phyloP scores from a whole-genome alignment of 1,140 invertebrate species.

The Rhopalosiphum maidis region DNA sequence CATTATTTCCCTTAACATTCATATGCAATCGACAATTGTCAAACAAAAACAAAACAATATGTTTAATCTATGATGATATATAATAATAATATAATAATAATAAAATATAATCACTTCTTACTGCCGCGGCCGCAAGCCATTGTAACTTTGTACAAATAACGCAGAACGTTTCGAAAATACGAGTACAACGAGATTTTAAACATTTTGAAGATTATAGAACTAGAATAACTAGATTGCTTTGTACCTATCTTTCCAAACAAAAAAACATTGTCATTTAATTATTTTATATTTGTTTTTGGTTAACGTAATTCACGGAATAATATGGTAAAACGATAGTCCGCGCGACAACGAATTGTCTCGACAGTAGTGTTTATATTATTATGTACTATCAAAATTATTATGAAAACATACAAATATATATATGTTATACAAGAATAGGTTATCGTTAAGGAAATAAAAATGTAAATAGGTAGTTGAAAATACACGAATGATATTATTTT shows the following conservation, averaged over 20 bases:
- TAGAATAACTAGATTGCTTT: too few relatives aligned
- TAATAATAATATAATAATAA: too few relatives aligned
- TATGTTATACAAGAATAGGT: background rate
- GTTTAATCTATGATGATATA: too few relatives aligned
- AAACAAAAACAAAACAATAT: background rate
- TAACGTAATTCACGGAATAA: background rate
- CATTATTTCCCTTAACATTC: background rate
- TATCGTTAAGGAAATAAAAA: slow-evolving; percentile 33
- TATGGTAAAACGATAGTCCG: background rate
- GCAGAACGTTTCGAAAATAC: background rate
- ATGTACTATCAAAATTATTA: slow-evolving; percentile 32
- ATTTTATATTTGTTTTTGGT: background rate
- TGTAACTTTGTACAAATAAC: background rate
- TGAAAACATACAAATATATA: slow-evolving; percentile 14
- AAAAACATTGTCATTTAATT: background rate
- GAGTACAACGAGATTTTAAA: background rate
- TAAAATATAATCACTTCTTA: background rate
- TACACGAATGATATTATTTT: background rate
- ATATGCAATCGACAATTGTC: background rate
- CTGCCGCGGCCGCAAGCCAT: background rate
- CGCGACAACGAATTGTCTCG: slow-evolving; percentile 10
- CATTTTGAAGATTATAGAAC: background rate
- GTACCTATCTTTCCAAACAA: too few relatives aligned
- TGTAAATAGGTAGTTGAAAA: slow-evolving; percentile 2
- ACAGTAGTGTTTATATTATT: slow-evolving; percentile 18